Evolutionary conservation across 2,888 invertebrate genomes (phyloP).

Genomic region (Drosophila paracracens): DNA sequence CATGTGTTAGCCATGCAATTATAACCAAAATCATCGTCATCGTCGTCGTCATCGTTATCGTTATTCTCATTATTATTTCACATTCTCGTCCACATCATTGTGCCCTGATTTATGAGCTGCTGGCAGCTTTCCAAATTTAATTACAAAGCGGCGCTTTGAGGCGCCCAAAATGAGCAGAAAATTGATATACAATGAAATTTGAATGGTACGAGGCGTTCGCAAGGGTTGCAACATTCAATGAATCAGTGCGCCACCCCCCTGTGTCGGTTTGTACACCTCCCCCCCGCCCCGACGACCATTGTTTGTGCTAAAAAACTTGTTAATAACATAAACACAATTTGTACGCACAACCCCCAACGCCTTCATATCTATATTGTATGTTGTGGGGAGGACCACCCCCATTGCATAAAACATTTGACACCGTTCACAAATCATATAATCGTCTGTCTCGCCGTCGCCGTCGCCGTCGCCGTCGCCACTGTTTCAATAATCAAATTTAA

Average conservation of each 20-base stretch:
- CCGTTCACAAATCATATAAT: slow-evolving; percentile 73
- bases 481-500: slow-evolving; percentile 74
- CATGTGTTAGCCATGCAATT: slow-evolving; percentile 52
- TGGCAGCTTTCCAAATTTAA: slow-evolving; percentile 84
- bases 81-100: slow-evolving; percentile 45
- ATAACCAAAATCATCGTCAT: slow-evolving; percentile 22
- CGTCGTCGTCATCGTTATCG: slow-evolving; percentile 1
- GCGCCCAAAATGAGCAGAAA: slow-evolving; percentile 81
- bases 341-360: slow-evolving; percentile 48
- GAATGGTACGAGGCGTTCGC: slow-evolving; percentile 63
- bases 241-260: slow-evolving; percentile 22
- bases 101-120: slow-evolving; percentile 74
- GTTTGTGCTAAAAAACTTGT: slow-evolving; percentile 57
- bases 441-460: slow-evolving; percentile 31
- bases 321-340: slow-evolving; percentile 80
- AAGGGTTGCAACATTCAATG: slow-evolving; percentile 37
- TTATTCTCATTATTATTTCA: slow-evolving; percentile 20
- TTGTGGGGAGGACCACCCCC: not conserved
- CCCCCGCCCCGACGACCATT: not conserved
- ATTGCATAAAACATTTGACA: slow-evolving; percentile 60
- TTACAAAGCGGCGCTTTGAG: slow-evolving; percentile 76
- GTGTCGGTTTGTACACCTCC: slow-evolving; percentile 4
- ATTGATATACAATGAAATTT: slow-evolving; percentile 84
- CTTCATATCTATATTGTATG: not conserved
- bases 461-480: slow-evolving; percentile 32